These are phyloP conservation scores for Pedetes capensis DNA, from an alignment of 2,113 vertebrate genomes.

Conservation along the genomic window DNA sequence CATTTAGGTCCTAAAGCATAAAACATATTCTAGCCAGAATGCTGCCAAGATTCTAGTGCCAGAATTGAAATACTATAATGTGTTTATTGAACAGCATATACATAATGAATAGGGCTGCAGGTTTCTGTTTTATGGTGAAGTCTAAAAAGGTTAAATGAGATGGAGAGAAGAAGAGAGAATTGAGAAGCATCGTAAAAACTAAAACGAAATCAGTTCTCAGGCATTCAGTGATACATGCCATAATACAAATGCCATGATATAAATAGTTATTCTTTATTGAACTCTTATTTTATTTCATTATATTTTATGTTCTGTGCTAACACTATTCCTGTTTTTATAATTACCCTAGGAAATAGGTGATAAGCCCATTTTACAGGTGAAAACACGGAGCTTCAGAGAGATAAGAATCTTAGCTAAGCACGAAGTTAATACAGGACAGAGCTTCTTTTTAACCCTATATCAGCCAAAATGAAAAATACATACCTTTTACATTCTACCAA, in stretches of 20 bases:
- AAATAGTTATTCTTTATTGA: neutral
- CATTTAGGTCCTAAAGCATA: constrained; percentile 43
- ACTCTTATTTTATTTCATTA: neutral
- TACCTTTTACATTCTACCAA: neutral
- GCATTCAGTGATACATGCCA: neutral
- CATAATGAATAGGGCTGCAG: neutral
- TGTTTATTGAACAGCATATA: constrained; percentile 50
- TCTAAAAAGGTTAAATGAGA: neutral
- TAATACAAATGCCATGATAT: neutral
- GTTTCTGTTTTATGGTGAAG: constrained; percentile 44
- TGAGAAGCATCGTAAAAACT: neutral
- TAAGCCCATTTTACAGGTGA: neutral
- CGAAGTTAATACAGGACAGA: neutral
- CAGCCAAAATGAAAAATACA: neutral
- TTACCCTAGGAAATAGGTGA: neutral
- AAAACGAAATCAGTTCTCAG: neutral
- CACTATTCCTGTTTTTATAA: neutral
- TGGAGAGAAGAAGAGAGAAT: neutral
- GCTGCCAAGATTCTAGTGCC: constrained; percentile 34
- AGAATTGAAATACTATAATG: constrained; percentile 42
- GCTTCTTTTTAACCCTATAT: neutral
- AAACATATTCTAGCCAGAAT: constrained; percentile 34
- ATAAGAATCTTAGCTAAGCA: neutral
- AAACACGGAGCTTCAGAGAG: neutral
- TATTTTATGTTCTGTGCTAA: neutral